These are phyloP conservation scores for Coreoperca whiteheadi DNA, from an alignment of 2,113 vertebrate genomes.

Conservation along the genomic window DNA sequence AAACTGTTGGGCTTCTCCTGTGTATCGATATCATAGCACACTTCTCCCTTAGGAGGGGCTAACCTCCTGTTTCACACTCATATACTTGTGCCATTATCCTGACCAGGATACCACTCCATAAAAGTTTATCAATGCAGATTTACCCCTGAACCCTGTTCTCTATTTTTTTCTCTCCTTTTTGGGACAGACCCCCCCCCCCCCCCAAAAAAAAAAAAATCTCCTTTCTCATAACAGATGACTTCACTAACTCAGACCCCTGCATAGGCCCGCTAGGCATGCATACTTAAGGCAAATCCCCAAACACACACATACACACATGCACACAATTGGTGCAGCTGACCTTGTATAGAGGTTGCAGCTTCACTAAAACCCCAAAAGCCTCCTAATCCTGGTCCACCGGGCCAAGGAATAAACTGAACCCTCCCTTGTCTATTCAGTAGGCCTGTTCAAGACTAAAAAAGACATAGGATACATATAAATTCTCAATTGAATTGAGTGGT, in stretches of 20 bases:
- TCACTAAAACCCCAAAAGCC: constrained; percentile 61
- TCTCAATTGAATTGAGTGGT: not conserved
- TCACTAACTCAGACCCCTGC: constrained; percentile 68
- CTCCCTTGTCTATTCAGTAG: constrained; percentile 35
- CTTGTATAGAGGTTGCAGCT: constrained; percentile 66
- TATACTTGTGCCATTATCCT: constrained; percentile 48
- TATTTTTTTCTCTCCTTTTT: constrained; percentile 54
- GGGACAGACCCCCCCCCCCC: constrained; percentile 39
- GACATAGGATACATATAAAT: constrained; percentile 22
- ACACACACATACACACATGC: constrained; percentile 49
- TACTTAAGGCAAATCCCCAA: constrained; percentile 65
- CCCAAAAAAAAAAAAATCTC: constrained; percentile 12
- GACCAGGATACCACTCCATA: constrained; percentile 55
- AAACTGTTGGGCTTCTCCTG: constrained; percentile 16
- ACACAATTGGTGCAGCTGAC: constrained; percentile 58
- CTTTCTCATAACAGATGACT: constrained; percentile 74
- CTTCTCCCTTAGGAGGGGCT: too few species aligned
- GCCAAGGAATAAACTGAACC: constrained; percentile 63
- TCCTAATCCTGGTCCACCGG: constrained; percentile 69
- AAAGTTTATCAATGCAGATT: constrained; percentile 60
- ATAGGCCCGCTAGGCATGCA: constrained; percentile 53
- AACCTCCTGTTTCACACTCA: constrained; percentile 18
- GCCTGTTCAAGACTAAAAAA: constrained; percentile 51
- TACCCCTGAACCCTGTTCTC: constrained; percentile 21
- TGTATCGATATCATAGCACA: constrained; percentile 26